Conservation (phyloP, 2,113 vertebrate species). For the Emydura subglobosa region DNA sequence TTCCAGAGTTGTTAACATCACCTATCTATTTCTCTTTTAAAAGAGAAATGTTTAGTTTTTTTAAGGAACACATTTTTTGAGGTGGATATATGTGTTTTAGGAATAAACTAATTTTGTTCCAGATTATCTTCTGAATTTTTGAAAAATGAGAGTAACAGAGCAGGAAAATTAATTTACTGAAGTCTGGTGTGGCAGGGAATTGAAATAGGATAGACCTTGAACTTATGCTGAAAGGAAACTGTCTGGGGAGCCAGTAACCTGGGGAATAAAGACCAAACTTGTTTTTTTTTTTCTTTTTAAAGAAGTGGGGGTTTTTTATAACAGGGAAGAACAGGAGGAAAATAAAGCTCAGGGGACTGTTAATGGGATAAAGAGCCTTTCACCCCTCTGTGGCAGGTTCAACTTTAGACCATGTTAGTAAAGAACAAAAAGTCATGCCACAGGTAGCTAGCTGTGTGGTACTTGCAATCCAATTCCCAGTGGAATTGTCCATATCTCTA, state of each 20-base stretch:
- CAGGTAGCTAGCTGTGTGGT: rapidly evolving
- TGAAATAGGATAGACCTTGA: not conserved
- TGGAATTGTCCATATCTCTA: rapidly evolving
- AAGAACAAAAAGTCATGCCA: not conserved
- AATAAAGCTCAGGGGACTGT: not conserved
- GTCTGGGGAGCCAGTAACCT: not conserved
- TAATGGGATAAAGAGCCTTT: not conserved
- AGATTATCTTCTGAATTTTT: not conserved
- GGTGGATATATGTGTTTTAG: not conserved
- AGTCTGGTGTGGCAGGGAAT: not conserved
- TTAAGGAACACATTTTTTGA: not conserved
- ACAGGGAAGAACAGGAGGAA: rapidly evolving
- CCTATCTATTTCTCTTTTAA: not conserved
- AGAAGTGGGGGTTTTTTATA: rapidly evolving
- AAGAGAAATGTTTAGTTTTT: not conserved
- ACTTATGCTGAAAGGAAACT: not conserved
- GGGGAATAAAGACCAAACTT: not conserved
- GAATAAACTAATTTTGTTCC: not conserved
- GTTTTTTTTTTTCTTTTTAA: not conserved
- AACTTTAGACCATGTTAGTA: not conserved
- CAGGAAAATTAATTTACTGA: not conserved
- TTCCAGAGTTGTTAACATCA: not conserved
- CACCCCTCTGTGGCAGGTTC: rapidly evolving
- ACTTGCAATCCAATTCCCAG: not conserved
- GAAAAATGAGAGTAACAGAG: not conserved